A percentile compares a stretch with the other conserved stretches of the same genome.
These are phyloP conservation scores for Drosophila subsilvestris DNA, from an alignment of 2,888 invertebrate species.

Conservation along the genomic window DNA sequence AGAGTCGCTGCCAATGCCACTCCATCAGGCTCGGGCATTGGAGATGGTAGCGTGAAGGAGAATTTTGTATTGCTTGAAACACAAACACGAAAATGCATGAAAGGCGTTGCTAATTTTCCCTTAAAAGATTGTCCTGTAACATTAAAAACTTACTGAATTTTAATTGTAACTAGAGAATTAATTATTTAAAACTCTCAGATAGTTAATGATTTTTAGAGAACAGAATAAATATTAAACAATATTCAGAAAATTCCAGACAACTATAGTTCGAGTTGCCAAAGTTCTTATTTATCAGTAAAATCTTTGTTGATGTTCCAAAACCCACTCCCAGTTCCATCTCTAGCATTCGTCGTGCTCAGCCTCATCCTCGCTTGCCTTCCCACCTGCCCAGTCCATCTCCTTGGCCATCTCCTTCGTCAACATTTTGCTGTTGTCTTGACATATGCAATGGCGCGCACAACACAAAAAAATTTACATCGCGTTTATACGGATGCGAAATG, in stretches of 20 bases:
- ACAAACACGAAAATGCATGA: too few species aligned
- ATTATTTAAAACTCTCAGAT: too few species aligned
- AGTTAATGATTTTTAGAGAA: too few species aligned
- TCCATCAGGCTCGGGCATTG: conserved; percentile 13
- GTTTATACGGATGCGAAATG: conserved; percentile 71
- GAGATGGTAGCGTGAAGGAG: conserved; percentile 25
- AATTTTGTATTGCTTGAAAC: too few species aligned
- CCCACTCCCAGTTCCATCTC: conserved; percentile 1
- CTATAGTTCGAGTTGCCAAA: too few species aligned
- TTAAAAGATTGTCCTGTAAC: too few species aligned
- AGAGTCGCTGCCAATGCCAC: conserved; percentile 51
- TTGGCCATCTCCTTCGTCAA: conserved; percentile 17
- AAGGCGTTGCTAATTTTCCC: too few species aligned
- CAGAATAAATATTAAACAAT: too few species aligned
- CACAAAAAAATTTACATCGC: conserved; percentile 80
- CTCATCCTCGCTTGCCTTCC: not conserved
- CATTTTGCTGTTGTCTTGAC: conserved; percentile 63
- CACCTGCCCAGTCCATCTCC: not conserved
- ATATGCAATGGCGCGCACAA: conserved; percentile 72
- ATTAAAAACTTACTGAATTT: too few species aligned
- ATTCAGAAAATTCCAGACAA: too few species aligned
- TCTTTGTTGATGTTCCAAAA: not conserved
- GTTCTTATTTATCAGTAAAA: too few species aligned
- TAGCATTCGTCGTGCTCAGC: not conserved
- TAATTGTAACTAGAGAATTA: too few species aligned